phyloP scores from a whole-genome alignment of 2,113 vertebrate species.

The Mus spicilegus region DNA sequence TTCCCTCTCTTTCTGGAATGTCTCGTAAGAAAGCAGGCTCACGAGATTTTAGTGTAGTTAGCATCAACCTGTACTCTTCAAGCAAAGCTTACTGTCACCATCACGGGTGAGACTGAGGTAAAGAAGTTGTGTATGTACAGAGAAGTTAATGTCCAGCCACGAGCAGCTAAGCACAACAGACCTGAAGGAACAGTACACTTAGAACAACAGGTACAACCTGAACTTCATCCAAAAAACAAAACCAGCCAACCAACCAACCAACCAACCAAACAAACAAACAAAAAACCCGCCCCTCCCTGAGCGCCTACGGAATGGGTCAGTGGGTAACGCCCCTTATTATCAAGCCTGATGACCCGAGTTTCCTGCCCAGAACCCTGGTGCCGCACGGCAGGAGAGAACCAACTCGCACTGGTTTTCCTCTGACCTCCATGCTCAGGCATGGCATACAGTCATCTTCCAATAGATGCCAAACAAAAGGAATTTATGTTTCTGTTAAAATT shows the following conservation, averaged over 20 bases:
- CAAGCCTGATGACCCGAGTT: neutral
- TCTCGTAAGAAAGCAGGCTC: conserved; percentile 35
- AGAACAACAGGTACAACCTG: neutral
- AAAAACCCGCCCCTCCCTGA: neutral
- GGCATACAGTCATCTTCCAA: neutral
- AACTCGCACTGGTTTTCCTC: neutral
- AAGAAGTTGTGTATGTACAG: neutral
- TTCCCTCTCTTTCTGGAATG: neutral
- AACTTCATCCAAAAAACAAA: neutral
- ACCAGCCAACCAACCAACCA: too few relatives aligned
- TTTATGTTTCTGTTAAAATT: neutral
- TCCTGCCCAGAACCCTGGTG: too few relatives aligned
- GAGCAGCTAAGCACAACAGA: neutral
- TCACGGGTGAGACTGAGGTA: neutral
- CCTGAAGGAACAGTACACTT: neutral
- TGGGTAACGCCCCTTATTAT: too few relatives aligned
- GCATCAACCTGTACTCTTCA: neutral
- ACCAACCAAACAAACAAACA: neutral
- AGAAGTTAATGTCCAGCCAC: neutral
- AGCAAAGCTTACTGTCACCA: neutral
- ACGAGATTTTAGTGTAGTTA: neutral
- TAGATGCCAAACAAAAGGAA: neutral
- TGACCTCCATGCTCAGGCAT: neutral
- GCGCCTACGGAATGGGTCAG: neutral
- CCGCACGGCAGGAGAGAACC: neutral